Evolutionary conservation across 2,888 invertebrate genomes (phyloP), one percentile per base, ranked within the genome.

Genomic region (Tridacna crocea): DNA sequence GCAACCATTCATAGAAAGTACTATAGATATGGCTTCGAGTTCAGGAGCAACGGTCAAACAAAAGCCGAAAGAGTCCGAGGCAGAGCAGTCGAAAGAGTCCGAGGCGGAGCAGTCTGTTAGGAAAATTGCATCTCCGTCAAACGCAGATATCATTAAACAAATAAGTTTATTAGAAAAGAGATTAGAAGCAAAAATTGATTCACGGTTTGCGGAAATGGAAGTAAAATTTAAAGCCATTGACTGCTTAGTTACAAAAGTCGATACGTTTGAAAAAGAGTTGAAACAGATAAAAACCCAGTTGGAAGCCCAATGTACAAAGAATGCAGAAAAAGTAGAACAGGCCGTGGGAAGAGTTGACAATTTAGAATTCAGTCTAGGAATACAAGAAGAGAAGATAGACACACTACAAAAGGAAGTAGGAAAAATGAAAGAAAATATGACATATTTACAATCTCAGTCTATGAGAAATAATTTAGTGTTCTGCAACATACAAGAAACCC

Each of bases 61-160:
- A n/a, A n/a, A n/a, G n/a, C n/a, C n/a, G n/a, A n/a, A n/a, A n/a
- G n/a, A n/a, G n/a, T n/a, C n/a, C n/a, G n/a, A n/a, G n/a, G n/a
- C n/a, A n/a, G n/a, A n/a, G n/a, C n/a, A n/a, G n/a, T n/a, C n/a
- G n/a, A n/a, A n/a, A n/a, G n/a, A n/a, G n/a, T n/a, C n/a, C n/a
- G n/a, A n/a, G n/a, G n/a, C n/a, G n/a, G n/a, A n/a, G n/a, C n/a
- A n/a, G n/a, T n/a, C n/a, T n/a, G n/a, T n/a, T n/a, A n/a, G n/a
- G n/a, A n/a, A n/a, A n/a, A n/a, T n/a, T n/a, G n/a, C n/a, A n/a
- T n/a, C n/a, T 58, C 63, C 12, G 15, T 63, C 63, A 4, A 63
- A 63, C 24, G 63, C 63, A 6, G 63, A 63, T 63, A 63, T 63
- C 22, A 63, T 63, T 13, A 63, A 63, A n/a, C n/a, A 63, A 60